phyloP scores from a whole-genome alignment of 1,140 invertebrate species.

The Cyclina sinensis region DNA sequence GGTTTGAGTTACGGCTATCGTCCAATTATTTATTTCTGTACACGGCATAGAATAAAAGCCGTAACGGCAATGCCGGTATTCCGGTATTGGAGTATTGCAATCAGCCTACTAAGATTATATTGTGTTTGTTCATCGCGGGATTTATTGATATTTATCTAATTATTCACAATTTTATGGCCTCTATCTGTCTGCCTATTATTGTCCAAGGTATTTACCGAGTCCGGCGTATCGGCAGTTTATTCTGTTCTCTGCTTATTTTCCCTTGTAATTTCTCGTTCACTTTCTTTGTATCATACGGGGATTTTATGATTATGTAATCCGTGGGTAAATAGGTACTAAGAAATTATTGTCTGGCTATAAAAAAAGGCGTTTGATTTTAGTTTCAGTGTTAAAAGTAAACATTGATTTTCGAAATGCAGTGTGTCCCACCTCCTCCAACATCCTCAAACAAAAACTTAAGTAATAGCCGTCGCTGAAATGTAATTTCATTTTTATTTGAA shows the following conservation, averaged over 20 bases:
- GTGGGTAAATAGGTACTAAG: too few relatives aligned
- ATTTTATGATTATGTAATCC: too few relatives aligned
- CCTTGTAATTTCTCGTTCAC: background rate
- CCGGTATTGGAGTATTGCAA: background rate
- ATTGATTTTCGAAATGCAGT: too few relatives aligned
- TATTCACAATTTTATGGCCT: conserved; percentile 39
- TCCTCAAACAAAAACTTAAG: too few relatives aligned
- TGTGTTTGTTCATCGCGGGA: conserved; percentile 28
- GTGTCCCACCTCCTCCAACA: too few relatives aligned
- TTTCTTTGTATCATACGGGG: too few relatives aligned
- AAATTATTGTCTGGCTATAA: too few relatives aligned
- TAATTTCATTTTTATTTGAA: too few relatives aligned
- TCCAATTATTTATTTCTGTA: conserved; percentile 35
- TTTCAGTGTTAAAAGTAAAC: too few relatives aligned
- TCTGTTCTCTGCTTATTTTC: background rate
- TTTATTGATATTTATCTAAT: conserved; percentile 62
- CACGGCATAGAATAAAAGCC: conserved; percentile 10
- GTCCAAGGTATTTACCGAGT: conserved; percentile 17
- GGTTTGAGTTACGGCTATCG: conserved; percentile 26
- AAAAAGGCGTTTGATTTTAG: too few relatives aligned
- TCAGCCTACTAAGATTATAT: conserved; percentile 37
- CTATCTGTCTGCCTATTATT: conserved; percentile 50
- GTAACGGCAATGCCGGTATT: background rate
- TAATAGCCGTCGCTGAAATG: too few relatives aligned
- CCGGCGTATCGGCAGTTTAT: background rate